A percentile compares a stretch with the other conserved stretches of the same genome.
Conservation (phyloP, 1,140 invertebrate species). For the Calephelis nemesis region DNA sequence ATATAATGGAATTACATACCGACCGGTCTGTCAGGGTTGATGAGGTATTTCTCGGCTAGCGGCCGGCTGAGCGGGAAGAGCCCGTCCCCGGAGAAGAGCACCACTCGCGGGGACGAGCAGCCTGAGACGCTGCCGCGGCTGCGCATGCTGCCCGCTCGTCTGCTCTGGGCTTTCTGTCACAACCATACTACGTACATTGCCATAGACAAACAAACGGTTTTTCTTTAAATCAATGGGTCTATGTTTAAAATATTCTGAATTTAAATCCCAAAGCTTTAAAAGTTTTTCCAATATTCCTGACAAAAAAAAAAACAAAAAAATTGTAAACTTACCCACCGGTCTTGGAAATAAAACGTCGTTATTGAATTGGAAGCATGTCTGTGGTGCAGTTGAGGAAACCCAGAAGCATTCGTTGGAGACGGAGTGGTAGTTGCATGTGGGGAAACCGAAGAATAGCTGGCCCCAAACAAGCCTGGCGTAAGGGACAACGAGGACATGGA, state of each 20-base stretch:
- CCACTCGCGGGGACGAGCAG: conserved; percentile 58
- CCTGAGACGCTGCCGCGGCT: conserved; percentile 68
- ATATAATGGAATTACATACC: conserved; percentile 43
- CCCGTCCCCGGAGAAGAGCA: conserved; percentile 89
- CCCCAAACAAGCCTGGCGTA: conserved; percentile 56
- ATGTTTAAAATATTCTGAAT: no score
- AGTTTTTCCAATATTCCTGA: no score
- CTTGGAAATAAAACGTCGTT: conserved; percentile 91
- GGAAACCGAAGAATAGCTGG: conserved; percentile 65
- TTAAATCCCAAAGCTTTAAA: no score
- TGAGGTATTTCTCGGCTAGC: conserved; percentile 91
- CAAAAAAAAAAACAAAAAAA: conserved; percentile 11
- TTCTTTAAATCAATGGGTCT: no score
- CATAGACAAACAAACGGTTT: not conserved
- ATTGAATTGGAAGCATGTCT: conserved; percentile 73
- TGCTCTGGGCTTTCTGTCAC: conserved; percentile 77
- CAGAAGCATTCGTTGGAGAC: conserved; percentile 70
- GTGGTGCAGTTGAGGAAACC: conserved; percentile 66
- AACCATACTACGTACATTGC: not conserved
- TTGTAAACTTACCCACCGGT: conserved; percentile 79
- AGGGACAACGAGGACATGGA: conserved; percentile 74
- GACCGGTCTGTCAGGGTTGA: conserved; percentile 80
- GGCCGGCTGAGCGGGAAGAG: conserved; percentile 89
- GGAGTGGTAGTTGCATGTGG: conserved; percentile 79
- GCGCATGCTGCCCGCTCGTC: conserved; percentile 70